Conservation (phyloP, 2,797 vertebrate genomes). For the Channa striata region DNA sequence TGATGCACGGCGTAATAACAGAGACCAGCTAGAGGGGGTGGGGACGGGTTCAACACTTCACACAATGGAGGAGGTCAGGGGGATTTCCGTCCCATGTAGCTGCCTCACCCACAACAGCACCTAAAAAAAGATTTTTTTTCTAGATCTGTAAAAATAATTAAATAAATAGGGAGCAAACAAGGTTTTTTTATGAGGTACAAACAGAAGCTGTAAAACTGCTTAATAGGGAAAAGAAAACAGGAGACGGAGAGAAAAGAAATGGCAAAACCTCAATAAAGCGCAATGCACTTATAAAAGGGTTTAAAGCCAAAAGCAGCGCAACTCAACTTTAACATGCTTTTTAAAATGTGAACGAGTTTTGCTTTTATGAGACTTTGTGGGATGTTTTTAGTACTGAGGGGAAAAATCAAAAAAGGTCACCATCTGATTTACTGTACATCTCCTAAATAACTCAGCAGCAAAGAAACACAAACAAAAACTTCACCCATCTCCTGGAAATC, state of each 20-base stretch:
- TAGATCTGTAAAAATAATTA: slow-evolving; percentile 1
- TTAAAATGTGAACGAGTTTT: neutral
- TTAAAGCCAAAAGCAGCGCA: neutral
- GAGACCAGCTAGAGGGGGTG: slow-evolving; percentile 3
- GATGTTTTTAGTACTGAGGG: neutral
- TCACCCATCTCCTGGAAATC: neutral
- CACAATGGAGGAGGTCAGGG: slow-evolving; percentile 46
- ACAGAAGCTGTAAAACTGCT: neutral
- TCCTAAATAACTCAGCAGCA: neutral
- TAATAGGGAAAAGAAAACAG: neutral
- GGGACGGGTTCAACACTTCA: slow-evolving; percentile 14
- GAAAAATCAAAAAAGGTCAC: slow-evolving; percentile 1
- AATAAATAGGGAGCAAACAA: neutral
- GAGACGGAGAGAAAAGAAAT: neutral
- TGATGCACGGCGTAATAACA: slow-evolving; percentile 34
- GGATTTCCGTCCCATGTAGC: slow-evolving; percentile 59
- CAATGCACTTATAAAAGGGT: neutral
- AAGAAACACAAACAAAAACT: no score
- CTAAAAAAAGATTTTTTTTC: slow-evolving; percentile 14
- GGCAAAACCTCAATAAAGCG: neutral
- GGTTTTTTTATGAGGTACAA: neutral
- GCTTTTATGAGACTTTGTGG: neutral
- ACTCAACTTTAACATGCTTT: slow-evolving; percentile 2
- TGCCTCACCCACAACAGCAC: slow-evolving; percentile 49
- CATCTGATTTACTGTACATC: neutral